Evolutionary conservation across 2,113 vertebrate genomes (phyloP).

Genomic region (Alethe diademata): DNA sequence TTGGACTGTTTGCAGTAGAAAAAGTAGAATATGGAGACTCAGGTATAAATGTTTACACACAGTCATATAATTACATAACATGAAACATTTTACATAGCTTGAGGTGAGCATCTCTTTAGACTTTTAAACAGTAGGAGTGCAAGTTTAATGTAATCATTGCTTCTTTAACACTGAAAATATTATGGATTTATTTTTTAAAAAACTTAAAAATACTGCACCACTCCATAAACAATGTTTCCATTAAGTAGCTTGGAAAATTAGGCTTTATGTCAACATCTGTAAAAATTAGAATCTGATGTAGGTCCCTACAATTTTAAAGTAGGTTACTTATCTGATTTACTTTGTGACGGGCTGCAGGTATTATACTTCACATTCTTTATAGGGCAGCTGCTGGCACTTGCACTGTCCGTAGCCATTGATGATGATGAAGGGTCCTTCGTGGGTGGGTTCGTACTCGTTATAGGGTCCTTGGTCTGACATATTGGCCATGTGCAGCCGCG

Average conservation of each 20-base stretch:
- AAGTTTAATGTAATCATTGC: conserved; percentile 75
- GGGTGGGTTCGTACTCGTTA: conserved; percentile 96
- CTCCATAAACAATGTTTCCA: conserved; percentile 78
- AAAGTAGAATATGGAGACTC: conserved; percentile 67
- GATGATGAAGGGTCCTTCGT: conserved; percentile 97
- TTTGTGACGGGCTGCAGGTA: conserved; percentile 64
- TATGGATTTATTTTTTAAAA: conserved; percentile 70
- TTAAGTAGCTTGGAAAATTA: conserved; percentile 79
- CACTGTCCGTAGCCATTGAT: conserved; percentile 99
- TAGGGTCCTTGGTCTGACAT: conserved; percentile 97
- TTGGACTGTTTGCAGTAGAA: conserved; percentile 37
- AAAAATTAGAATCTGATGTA: conserved; percentile 78
- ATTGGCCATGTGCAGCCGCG: conserved; percentile 94
- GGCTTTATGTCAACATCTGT: conserved; percentile 78
- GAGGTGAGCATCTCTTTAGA: conserved; percentile 74
- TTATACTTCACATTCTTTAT: conserved; percentile 99
- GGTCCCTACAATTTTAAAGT: conserved; percentile 78
- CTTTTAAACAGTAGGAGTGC: conserved; percentile 72
- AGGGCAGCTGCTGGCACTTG: conserved; percentile 99
- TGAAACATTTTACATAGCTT: conserved; percentile 71
- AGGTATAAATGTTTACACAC: conserved; percentile 73
- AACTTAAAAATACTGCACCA: conserved; percentile 77
- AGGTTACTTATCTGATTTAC: conserved; percentile 79
- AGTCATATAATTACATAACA: conserved; percentile 75
- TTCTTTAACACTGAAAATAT: conserved; percentile 77